phyloP scores from a whole-genome alignment of 2,888 invertebrate genomes.

The Tupiocoris notatus region DNA sequence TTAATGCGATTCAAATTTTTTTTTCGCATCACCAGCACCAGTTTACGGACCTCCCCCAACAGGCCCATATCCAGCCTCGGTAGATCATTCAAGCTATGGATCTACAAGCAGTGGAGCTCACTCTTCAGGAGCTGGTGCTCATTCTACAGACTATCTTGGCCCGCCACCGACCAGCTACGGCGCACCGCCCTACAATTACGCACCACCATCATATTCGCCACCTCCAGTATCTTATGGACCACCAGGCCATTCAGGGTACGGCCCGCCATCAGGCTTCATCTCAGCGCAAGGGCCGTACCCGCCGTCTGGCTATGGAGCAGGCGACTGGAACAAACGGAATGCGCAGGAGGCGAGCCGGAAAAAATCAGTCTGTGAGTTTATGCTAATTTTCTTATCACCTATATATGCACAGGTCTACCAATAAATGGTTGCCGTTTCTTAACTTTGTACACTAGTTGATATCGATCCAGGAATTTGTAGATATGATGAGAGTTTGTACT shows the following conservation, averaged over 20 bases:
- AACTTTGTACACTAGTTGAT: too few relatives aligned
- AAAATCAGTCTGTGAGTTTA: background rate
- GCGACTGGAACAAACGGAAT: slow-evolving; percentile 21
- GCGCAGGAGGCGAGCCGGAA: background rate
- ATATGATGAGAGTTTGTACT: too few relatives aligned
- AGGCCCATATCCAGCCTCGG: slow-evolving; percentile 43
- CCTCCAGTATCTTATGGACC: background rate
- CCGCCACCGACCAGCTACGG: slow-evolving; percentile 44
- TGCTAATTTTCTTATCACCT: background rate
- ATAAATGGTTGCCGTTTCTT: too few relatives aligned
- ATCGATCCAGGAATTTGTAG: too few relatives aligned
- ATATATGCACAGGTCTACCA: too few relatives aligned
- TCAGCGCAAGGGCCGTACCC: background rate
- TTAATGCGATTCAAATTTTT: background rate
- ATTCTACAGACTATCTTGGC: slow-evolving; percentile 26
- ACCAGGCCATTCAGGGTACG: slow-evolving; percentile 2
- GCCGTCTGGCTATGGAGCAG: background rate
- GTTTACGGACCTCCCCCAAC: slow-evolving; percentile 45
- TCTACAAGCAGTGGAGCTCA: slow-evolving; percentile 7
- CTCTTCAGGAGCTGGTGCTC: slow-evolving; percentile 18
- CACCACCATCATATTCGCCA: too few relatives aligned
- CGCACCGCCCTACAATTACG: background rate
- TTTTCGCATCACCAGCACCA: slow-evolving; percentile 55
- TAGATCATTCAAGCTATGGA: slow-evolving; percentile 23
- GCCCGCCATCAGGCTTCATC: background rate